Percentiles rank a stretch among this genome's conserved stretches.
phyloP scores from a whole-genome alignment of 2,797 vertebrate species.

The Sebastes itinus region DNA sequence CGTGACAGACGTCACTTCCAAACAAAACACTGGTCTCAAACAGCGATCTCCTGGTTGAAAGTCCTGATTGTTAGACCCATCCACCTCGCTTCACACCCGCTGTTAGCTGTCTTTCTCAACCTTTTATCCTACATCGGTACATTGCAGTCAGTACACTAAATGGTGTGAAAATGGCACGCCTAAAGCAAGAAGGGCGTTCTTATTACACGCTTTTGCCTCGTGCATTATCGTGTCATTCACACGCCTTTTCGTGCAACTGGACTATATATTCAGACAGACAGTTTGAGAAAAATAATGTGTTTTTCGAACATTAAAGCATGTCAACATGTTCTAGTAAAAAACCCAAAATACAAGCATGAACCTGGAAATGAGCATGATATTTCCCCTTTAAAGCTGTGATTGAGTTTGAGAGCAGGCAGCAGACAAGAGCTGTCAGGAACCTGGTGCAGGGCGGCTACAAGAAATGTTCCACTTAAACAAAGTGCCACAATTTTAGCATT shows the following conservation, averaged over 20 bases:
- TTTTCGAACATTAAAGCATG: not conserved
- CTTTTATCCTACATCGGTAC: no score
- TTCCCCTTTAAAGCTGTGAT: not conserved
- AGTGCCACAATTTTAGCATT: constrained; percentile 23
- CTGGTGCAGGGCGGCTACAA: not conserved
- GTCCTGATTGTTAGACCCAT: no score
- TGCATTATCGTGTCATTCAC: no score
- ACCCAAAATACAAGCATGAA: not conserved
- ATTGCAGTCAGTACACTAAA: no score
- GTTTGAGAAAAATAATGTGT: not conserved
- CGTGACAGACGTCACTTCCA: fast-evolving
- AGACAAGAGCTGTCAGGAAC: constrained; percentile 20
- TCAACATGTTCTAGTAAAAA: not conserved
- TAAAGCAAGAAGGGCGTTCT: no score
- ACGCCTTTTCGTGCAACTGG: no score
- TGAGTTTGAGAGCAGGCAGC: not conserved
- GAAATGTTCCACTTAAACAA: constrained; percentile 39
- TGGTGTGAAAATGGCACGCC: no score
- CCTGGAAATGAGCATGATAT: not conserved
- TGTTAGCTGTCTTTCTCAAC: no score
- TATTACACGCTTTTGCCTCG: no score
- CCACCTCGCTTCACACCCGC: no score
- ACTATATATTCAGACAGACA: not conserved
- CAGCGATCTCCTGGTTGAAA: no score
- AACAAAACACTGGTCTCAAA: no score